Percentiles rank a stretch among this genome's conserved stretches.
phyloP scores from a whole-genome alignment of 2,113 vertebrate species.

The Pica pica region DNA sequence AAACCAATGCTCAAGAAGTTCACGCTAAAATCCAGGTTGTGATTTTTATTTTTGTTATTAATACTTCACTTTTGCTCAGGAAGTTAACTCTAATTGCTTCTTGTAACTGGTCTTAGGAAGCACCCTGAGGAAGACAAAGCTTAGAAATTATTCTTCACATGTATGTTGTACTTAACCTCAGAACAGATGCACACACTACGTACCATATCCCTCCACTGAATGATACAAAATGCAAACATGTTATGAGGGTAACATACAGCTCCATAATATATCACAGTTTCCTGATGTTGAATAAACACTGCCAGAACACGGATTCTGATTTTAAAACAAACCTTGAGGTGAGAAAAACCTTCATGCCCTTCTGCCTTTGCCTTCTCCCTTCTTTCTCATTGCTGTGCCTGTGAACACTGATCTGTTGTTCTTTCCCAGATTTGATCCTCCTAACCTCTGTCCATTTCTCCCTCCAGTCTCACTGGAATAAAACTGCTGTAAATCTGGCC shows the following conservation, averaged over 20 bases:
- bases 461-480: neutral
- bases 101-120: neutral
- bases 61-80: neutral
- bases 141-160: neutral
- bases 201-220: neutral
- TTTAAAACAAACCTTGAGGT: neutral
- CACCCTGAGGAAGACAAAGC: neutral
- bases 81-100: neutral
- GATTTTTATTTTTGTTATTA: neutral
- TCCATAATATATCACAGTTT: neutral
- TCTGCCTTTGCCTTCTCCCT: neutral
- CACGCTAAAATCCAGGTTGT: neutral
- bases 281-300: neutral
- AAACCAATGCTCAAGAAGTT: neutral
- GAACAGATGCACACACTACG: neutral
- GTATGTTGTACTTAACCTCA: neutral
- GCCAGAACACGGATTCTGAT: neutral
- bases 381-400: neutral
- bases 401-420: fast-evolving
- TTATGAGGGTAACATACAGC: neutral
- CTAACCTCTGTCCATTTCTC: neutral
- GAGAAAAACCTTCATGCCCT: neutral
- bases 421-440: neutral
- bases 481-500: neutral
- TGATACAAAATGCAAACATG: neutral